Percentiles rank a stretch among this genome's conserved stretches.
Conservation (phyloP, 1,140 invertebrate species). For the Listronotus bonariensis region DNA sequence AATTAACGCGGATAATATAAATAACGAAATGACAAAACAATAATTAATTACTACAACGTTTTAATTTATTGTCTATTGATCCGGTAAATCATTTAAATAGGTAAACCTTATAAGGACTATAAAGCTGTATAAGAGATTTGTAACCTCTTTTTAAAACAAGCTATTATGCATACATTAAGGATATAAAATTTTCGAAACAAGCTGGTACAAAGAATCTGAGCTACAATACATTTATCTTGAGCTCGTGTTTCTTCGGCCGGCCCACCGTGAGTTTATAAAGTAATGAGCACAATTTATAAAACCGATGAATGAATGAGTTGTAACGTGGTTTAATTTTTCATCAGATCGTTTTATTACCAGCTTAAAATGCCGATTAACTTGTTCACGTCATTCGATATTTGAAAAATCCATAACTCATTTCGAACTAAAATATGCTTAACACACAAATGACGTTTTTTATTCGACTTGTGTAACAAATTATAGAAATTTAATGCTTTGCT, state of each 20-base stretch:
- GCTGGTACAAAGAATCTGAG: conserved; percentile 32
- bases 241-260: conserved; percentile 33
- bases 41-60: conserved; percentile 20
- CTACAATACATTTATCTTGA: conserved; percentile 26
- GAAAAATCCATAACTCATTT: conserved; percentile 40
- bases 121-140: conserved; percentile 33
- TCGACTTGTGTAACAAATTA: too few relatives aligned
- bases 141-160: conserved; percentile 33
- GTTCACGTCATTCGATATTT: conserved; percentile 42
- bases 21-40: conserved; percentile 15
- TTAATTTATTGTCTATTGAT: conserved; percentile 25
- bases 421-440: conserved; percentile 37
- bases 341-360: conserved; percentile 48
- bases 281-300: conserved; percentile 49
- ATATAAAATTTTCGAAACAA: conserved; percentile 37
- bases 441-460: not conserved
- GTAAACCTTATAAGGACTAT: conserved; percentile 22
- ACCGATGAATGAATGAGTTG: conserved; percentile 47
- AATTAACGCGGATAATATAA: conserved; percentile 26
- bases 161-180: conserved; percentile 36
- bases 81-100: conserved; percentile 27
- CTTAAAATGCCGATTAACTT: conserved; percentile 46
- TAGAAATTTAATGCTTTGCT: too few relatives aligned
- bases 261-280: conserved; percentile 40
- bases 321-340: conserved; percentile 48